A percentile compares a stretch with the other conserved stretches of the same genome.
Conservation (phyloP, 2,113 vertebrate species). For the Felis chaus region DNA sequence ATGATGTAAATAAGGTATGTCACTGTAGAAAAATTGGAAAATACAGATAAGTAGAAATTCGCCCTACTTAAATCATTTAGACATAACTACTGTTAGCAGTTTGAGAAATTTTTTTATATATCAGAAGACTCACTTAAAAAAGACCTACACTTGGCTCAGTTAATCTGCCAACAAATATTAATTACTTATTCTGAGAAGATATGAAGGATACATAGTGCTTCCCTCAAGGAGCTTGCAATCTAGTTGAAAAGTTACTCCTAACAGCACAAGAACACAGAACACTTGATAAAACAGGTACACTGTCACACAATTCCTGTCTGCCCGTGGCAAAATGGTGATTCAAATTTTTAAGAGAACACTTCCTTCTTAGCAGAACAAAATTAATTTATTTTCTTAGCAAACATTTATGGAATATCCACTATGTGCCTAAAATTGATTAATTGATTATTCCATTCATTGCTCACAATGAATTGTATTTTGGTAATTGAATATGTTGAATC, state of each 20-base stretch:
- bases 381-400: not conserved
- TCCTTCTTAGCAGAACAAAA: conserved; percentile 5
- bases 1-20: not conserved
- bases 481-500: not conserved
- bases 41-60: conserved; percentile 8
- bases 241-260: not conserved
- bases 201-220: not conserved
- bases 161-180: not conserved
- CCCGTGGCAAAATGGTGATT: not conserved
- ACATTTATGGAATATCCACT: not conserved
- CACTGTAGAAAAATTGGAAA: conserved; percentile 8
- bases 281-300: not conserved
- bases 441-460: not conserved
- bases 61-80: not conserved
- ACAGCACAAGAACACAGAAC: not conserved
- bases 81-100: not conserved
- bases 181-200: not conserved
- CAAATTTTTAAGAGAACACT: conserved; percentile 14
- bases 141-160: not conserved
- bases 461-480: conserved; percentile 42
- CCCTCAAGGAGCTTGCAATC: not conserved
- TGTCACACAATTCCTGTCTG: not conserved
- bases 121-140: not conserved
- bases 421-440: not conserved
- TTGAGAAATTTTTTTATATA: not conserved